Conservation (phyloP, 2,113 vertebrate species). For the Rattus rattus region DNA sequence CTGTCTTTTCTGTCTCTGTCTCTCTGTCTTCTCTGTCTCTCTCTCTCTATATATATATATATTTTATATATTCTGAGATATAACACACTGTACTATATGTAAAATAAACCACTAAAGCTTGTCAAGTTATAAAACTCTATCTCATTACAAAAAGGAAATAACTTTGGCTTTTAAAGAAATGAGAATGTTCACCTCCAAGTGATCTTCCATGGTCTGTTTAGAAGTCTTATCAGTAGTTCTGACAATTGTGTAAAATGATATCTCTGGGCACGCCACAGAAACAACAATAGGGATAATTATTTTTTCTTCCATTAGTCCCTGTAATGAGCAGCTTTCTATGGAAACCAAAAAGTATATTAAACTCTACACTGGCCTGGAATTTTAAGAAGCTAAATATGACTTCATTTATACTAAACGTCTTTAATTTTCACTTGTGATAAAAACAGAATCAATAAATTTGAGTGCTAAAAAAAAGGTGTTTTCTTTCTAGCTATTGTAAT, state of each 20-base stretch:
- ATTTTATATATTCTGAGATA: background rate
- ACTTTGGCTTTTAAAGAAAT: constrained; percentile 36
- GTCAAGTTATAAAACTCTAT: background rate
- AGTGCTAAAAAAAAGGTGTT: constrained; percentile 2
- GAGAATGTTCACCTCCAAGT: constrained; percentile 23
- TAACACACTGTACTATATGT: background rate
- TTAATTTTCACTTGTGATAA: constrained; percentile 73
- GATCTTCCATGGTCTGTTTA: constrained; percentile 59
- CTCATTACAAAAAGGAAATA: constrained; percentile 5
- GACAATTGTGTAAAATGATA: constrained; percentile 46
- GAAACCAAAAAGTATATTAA: constrained; percentile 72
- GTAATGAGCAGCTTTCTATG: constrained; percentile 68
- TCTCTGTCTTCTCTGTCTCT: no score
- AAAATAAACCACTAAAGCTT: background rate
- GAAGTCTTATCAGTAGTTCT: constrained; percentile 64
- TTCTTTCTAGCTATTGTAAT: constrained; percentile 65
- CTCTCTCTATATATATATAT: no score
- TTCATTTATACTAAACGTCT: constrained; percentile 74
- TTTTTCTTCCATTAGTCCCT: constrained; percentile 69
- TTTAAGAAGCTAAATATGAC: constrained; percentile 75
- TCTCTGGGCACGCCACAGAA: constrained; percentile 25
- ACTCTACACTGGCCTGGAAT: constrained; percentile 66
- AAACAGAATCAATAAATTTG: constrained; percentile 68
- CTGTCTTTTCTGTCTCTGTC: background rate
- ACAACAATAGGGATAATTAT: constrained; percentile 62